Evolutionary conservation across 2,113 vertebrate species (phyloP).

Genomic region (Oriolus oriolus): DNA sequence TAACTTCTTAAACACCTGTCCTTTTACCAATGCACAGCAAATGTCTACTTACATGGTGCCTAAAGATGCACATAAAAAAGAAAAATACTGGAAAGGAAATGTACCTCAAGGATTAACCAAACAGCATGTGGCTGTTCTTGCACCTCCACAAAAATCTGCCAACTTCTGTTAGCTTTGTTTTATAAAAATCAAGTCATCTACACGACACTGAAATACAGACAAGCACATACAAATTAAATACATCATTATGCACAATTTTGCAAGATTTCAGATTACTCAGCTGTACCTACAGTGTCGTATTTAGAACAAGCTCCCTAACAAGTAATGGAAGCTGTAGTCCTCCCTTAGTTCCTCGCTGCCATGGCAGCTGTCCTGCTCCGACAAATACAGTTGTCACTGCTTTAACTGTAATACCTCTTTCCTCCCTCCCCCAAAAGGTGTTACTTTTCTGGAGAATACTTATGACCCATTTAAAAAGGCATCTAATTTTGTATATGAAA

Average conservation of each 20-base stretch:
- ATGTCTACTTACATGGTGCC: accelerated
- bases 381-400: background rate
- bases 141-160: background rate
- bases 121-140: background rate
- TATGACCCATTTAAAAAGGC: background rate
- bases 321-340: background rate
- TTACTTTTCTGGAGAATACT: background rate
- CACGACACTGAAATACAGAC: background rate
- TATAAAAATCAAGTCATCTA: background rate
- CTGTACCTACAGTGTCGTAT: background rate
- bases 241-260: background rate
- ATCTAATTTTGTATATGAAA: background rate
- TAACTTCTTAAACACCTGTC: background rate
- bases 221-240: background rate
- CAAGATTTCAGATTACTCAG: background rate
- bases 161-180: background rate
- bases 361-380: accelerated
- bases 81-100: background rate
- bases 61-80: background rate
- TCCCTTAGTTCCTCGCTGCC: background rate
- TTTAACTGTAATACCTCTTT: background rate
- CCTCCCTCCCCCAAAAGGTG: background rate
- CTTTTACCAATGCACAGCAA: background rate
- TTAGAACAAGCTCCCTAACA: accelerated
- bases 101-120: background rate